Conservation (phyloP, 2,113 vertebrate species). For the Taurulus bubalis region DNA sequence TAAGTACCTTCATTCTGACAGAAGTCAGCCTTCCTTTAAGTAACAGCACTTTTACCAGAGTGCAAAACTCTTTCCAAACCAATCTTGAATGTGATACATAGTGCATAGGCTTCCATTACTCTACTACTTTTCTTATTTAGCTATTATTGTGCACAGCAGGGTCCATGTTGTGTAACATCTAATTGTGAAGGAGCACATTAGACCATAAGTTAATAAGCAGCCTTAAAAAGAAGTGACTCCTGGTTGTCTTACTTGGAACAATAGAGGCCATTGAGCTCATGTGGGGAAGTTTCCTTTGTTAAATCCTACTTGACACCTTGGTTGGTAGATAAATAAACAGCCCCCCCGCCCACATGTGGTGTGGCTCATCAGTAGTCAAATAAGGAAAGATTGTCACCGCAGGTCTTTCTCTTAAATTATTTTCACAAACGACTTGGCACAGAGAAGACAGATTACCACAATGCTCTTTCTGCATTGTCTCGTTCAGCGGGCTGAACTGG, state of each 20-base stretch:
- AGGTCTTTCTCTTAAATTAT: constrained; percentile 48
- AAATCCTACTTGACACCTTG: constrained; percentile 31
- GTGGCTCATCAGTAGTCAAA: constrained; percentile 48
- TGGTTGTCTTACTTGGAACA: neutral
- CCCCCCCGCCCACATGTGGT: neutral
- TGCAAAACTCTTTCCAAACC: neutral
- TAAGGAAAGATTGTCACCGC: constrained; percentile 36
- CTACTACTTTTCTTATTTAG: too few species aligned
- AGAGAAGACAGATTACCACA: constrained; percentile 38
- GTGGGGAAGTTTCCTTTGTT: neutral
- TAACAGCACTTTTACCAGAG: neutral
- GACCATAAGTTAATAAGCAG: neutral
- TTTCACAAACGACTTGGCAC: constrained; percentile 44
- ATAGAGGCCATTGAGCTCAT: neutral
- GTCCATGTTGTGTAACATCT: neutral
- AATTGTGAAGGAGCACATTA: neutral
- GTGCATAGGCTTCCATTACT: neutral
- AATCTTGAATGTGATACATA: neutral
- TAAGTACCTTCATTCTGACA: neutral
- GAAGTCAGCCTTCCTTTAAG: neutral
- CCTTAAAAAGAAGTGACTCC: constrained; percentile 2
- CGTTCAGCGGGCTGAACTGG: constrained; percentile 12
- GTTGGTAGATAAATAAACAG: constrained; percentile 26
- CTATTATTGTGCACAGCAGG: neutral
- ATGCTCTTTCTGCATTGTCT: constrained; percentile 12